Evolutionary conservation across 2,113 vertebrate genomes (phyloP), one percentile per base, ranked within the genome.

Genomic region (Lagopus leucura): DNA sequence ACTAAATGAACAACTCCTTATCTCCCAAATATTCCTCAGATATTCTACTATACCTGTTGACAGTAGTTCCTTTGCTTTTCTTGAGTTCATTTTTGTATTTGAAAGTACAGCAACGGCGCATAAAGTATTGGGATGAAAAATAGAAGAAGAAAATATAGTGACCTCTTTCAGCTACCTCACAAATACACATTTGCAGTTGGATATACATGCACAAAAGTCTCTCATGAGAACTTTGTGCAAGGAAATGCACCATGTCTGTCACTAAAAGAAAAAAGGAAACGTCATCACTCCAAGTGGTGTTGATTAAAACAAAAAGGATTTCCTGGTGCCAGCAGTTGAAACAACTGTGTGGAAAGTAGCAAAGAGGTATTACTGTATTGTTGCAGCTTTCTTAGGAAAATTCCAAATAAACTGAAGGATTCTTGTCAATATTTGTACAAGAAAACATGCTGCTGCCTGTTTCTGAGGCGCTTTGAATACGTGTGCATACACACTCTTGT

Each of bases 161-260:
- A 84, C 61, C 61, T 22, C 25, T 91, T 86, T 86, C 61, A 90
- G 82, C 47, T 82, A 61, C 94, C 77, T 94, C 90, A 74, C 73
- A 82, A 92, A 84, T 78, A 64, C 55, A 28, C 82, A 82, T 82
- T 77, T 80, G 86, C 91, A 91, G 83, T 47, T 86, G 95, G 88
- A 55, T 69, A 13, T 61, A 66, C 27, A 20, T 45, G 90, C 47
- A 63, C 13, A 90, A 88, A 97, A 96, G 96, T 67, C 86, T 90
- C 98, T 98, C 98, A 97, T 99, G 99, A 98, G 99, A 99, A 99
- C 97, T 96, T 97, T 80, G 96, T 97, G 94, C 38, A 96, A 99
- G 99, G 98, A 99, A 99, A 97, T 94, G 81, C 90, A 97, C 97
- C 93, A 90, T 98, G 98, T 98, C 98, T 98, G 98, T 98, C 98